These are phyloP conservation scores for Trichoplusia ni DNA, from an alignment of 1,140 invertebrate genomes.

Conservation along the genomic window DNA sequence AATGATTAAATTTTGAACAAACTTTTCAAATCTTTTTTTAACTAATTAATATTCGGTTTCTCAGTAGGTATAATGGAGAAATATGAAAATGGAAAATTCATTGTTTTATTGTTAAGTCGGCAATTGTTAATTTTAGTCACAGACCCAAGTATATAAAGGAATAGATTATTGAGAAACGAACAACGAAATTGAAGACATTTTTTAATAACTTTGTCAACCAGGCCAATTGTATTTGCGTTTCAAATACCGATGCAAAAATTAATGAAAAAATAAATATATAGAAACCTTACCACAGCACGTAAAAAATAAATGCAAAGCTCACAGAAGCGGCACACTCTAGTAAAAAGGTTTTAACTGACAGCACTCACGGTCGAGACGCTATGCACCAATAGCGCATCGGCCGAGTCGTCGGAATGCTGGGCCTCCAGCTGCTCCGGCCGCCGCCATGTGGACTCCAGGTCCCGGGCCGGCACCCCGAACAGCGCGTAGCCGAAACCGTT, in stretches of 20 bases:
- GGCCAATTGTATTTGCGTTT: not conserved
- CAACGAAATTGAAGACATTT: no score
- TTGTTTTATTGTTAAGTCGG: no score
- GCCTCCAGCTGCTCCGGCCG: slow-evolving; percentile 83
- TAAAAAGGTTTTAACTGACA: slow-evolving; percentile 67
- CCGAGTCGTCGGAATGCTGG: slow-evolving; percentile 74
- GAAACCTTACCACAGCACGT: slow-evolving; percentile 17
- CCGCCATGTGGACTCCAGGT: slow-evolving; percentile 87
- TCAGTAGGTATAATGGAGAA: no score
- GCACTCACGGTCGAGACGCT: slow-evolving; percentile 79
- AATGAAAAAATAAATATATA: not conserved
- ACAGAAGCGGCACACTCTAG: slow-evolving; percentile 46
- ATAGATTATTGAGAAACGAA: not conserved
- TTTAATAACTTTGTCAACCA: no score
- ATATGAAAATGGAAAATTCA: no score
- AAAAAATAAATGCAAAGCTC: not conserved
- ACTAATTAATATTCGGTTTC: no score
- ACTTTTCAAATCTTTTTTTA: no score
- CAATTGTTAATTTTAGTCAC: no score
- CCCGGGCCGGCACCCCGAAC: slow-evolving; percentile 87
- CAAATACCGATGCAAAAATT: not conserved
- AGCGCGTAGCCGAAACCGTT: slow-evolving; percentile 89
- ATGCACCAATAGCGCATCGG: slow-evolving; percentile 72
- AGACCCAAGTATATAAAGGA: no score
- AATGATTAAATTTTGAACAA: no score